Evolutionary conservation across 2,888 invertebrate genomes (phyloP), one percentile per base, ranked within the genome.

Genomic region (Synergus gifuensis): DNA sequence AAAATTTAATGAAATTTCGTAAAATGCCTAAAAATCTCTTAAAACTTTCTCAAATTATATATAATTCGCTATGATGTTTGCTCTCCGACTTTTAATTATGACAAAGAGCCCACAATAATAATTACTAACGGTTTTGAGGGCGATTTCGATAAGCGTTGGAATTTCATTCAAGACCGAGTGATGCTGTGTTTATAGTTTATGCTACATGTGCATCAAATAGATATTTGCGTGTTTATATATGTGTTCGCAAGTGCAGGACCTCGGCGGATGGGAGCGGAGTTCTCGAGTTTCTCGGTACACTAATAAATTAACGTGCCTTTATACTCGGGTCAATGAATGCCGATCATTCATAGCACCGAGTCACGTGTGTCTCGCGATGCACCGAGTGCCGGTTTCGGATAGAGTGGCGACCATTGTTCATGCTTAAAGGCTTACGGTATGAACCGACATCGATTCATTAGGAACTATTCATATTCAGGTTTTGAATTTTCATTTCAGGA

Each of bases 241-340:
- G 46, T 46, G 16, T 8, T 69, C 28, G 4, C 67, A 69, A 69
- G 28, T 69, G 69, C 28, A 69, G 69, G 67, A 44, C 28, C 14
- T 16, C 28, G 46, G 46, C 46, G 46, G 28, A 28, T 69, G 67
- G 46, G 46, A 69, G 67, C 28, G 46, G 67, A 49, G 67, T 67
- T 67, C 44, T 46, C 67, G 46, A 67, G 67, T 49, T 69, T 69
- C 69, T 69, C 69, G 69, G 28, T 3, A 28, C 46, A 49, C 49
- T 69, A 28, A 69, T 69, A 69, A 49, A 69, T 69, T 46, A 69
- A 69, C 69, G 46, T 44, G 46, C 67, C 67, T 67, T 46, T 64
- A 7, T n/a, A 16, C 44, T 22, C 44, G 69, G 69, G 69, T 69
- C 69, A 69, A 69, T 69, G 69, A 69, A 69, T 69, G 69, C 69